Evolutionary conservation across 37 sponge, comb jelly and placozoan genomes (phyloP), one percentile per base, ranked within the genome.

Genomic region (Halisarca cf. caerulea): DNA sequence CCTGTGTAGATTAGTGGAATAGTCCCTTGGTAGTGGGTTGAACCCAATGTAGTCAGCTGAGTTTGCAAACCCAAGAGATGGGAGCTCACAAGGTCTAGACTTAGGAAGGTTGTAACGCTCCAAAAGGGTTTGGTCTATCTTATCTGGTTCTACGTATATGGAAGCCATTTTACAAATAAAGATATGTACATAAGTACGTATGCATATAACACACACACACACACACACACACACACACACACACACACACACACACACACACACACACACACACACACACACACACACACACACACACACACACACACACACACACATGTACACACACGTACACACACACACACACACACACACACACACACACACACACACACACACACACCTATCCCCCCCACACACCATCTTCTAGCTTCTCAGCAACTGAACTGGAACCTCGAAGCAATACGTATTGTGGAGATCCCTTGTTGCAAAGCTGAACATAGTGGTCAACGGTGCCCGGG

Each of bases 401-500:
- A 37, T 24, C 45, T 37, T 40, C 77, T 37, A 23, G 21, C 15
- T 24, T 40, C 25, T 74, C 44, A 37, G 39, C 43, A n/a, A 43
- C 77, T 6, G 32, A 28, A 30, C 33, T 68, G 35, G 32, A 28
- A 1, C 77, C 77, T 37, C 86, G 75, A 32, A 92, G 80, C 23
- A 88, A 70, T 30, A 92, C 70, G 37, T 83, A 78, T 14, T 55
- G 62, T 17, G 86, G 85, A 18, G 74, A 37, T 33, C 86, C 83
- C 25, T 59, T 45, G 2, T 79, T 92, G 80, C 86, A 80, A 20
- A 92, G 57, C 66, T 88, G 88, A 18, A 92, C 45, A 59, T 58
- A 86, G 75, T 86, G 82, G 37, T 42, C 41, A n/a, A 83, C 39
- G 7, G 71, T 30, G 30, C 45, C 30, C 1, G 59, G 45, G 30